Evolutionary conservation across 2,113 vertebrate genomes (phyloP).

Genomic region (Tympanuchus pallidicinctus): DNA sequence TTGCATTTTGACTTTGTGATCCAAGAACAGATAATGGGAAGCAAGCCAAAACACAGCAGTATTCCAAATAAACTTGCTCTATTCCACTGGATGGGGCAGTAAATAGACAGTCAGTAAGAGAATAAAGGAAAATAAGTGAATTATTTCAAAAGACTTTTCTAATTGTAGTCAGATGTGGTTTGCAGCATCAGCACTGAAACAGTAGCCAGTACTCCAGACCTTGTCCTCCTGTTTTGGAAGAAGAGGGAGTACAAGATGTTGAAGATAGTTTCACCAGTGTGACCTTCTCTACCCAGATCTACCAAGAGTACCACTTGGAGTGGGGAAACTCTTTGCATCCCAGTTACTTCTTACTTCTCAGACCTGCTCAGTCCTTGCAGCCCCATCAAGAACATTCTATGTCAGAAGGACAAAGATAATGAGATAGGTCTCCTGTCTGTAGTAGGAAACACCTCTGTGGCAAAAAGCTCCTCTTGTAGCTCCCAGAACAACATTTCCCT

Average conservation of each 20-base stretch:
- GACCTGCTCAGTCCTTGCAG: neutral
- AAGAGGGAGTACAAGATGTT: neutral
- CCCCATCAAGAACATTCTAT: neutral
- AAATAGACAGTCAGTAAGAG: neutral
- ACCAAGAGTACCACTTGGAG: neutral
- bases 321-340: neutral
- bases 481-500: neutral
- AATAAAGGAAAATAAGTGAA: neutral
- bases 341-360: neutral
- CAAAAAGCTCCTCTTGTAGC: neutral
- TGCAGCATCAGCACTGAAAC: neutral
- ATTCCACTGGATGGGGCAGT: neutral
- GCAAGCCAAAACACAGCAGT: fast-evolving
- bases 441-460: neutral
- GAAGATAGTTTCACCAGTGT: neutral
- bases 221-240: neutral
- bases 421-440: neutral
- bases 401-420: neutral
- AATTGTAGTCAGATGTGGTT: neutral
- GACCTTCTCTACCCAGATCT: neutral
- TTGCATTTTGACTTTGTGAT: neutral
- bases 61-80: neutral
- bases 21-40: neutral
- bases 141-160: neutral
- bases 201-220: neutral